These are phyloP conservation scores for Arvicanthis niloticus DNA, from an alignment of 2,113 vertebrate genomes.

Conservation along the genomic window DNA sequence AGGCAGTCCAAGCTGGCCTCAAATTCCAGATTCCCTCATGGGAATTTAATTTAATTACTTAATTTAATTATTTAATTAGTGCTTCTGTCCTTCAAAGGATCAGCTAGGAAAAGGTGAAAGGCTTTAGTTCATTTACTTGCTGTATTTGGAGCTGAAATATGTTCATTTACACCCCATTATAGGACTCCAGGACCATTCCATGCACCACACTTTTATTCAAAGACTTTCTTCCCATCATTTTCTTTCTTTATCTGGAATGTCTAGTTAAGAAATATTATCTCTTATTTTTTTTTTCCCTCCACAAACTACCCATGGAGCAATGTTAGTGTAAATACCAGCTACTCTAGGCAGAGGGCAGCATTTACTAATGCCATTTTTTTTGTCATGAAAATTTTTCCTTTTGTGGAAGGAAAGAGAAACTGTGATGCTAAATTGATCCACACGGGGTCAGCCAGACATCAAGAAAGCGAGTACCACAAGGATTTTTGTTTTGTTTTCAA, in stretches of 20 bases:
- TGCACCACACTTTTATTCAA: neutral
- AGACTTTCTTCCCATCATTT: neutral
- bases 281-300: neutral
- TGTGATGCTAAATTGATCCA: neutral
- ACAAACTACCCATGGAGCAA: neutral
- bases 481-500: neutral
- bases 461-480: neutral
- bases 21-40: neutral
- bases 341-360: neutral
- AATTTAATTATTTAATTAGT: too few species aligned
- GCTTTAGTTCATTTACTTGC: neutral
- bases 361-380: neutral
- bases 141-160: neutral
- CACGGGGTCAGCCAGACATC: slow-evolving; percentile 43
- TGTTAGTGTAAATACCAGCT: neutral
- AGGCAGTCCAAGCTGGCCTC: neutral
- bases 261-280: neutral
- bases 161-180: neutral
- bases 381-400: neutral
- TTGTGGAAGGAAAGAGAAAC: neutral
- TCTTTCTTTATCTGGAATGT: neutral
- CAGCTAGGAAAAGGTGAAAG: neutral
- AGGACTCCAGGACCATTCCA: too few species aligned
- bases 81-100: neutral
- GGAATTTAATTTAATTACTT: too few species aligned